These are phyloP conservation scores for Alloscopus bannaensis DNA, from an alignment of 2,888 invertebrate genomes.

Conservation along the genomic window DNA sequence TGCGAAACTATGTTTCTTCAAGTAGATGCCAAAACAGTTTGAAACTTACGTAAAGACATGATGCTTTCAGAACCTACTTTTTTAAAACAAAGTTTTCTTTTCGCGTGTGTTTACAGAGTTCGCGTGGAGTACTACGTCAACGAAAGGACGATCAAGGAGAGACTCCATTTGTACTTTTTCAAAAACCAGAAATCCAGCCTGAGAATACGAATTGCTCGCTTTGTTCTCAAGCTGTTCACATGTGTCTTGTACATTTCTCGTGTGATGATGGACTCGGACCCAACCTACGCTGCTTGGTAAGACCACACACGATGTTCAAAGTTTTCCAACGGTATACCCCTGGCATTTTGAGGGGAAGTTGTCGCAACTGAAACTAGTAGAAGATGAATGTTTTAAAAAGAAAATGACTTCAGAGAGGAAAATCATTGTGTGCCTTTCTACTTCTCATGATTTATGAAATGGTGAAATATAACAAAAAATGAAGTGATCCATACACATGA, in stretches of 20 bases:
- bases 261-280: constrained; percentile 92
- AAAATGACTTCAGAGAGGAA: no score
- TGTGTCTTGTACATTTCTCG: constrained; percentile 97
- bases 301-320: no score
- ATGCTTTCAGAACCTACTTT: neutral
- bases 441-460: no score
- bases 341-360: no score
- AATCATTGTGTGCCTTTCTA: no score
- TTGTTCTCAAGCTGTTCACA: constrained; percentile 97
- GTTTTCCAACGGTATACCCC: no score
- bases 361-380: no score
- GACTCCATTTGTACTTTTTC: constrained; percentile 99
- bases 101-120: constrained; percentile 86
- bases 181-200: constrained; percentile 99
- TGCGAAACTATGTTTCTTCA: no score
- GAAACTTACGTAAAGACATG: no score
- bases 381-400: no score
- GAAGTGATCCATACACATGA: constrained; percentile 1
- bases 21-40: no score
- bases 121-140: constrained; percentile 99
- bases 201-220: constrained; percentile 97
- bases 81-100: neutral
- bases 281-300: constrained; percentile 92
- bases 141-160: constrained; percentile 98
- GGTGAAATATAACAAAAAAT: constrained; percentile 6